Base-by-base conservation (phyloP, 2,888 invertebrate genomes). In the Scaptomyza cyrtandrae region DNA sequence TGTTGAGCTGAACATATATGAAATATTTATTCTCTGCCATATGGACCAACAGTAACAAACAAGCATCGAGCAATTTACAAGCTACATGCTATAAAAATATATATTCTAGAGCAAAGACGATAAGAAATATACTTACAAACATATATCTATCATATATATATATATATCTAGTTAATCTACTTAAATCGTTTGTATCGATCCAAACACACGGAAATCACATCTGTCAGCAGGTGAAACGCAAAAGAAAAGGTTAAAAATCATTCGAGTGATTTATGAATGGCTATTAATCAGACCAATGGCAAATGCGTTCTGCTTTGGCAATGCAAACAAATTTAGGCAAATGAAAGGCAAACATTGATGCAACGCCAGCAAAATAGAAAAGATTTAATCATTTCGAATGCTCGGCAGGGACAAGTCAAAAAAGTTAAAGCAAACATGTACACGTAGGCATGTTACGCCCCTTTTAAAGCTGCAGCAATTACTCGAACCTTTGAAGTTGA, bases 241-340 rank as follows among this genome's bases (percentile, higher is more conserved):
- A 16, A 41, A 10, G 43, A 60, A 66, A 57, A 52, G 75, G 58
- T 60, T 60, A 27, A 71, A 63, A 72, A 48, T 49, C 55, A 48
- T 46, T 60, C 49, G 29, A 54, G 49, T 77, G 75, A 75, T 69
- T 62, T 57, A 76, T 76, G 80, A 76, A 77, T 63, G 59, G 52
- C 84, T 86, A 82, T 86, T 86, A 82, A 86, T 82, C 81, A 82
- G 68, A 54, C 63, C 71, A 86, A 86, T 83, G 80, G 84, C 67
- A 76, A 43, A 49, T 58, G n/a, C 19, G 41, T 46, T 39, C 14
- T 62, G 52, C 49, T 31, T 43, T 54, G 29, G 24, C 19, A 45
- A 2, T 33, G 72, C 67, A 69, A 62, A 57, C 65, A 77, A 65
- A 59, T 72, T 73, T 57, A 63, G 59, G 53, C 73, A 67, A 85